phyloP scores from a whole-genome alignment of 2,797 vertebrate species.

The Buphagus erythrorhynchus region DNA sequence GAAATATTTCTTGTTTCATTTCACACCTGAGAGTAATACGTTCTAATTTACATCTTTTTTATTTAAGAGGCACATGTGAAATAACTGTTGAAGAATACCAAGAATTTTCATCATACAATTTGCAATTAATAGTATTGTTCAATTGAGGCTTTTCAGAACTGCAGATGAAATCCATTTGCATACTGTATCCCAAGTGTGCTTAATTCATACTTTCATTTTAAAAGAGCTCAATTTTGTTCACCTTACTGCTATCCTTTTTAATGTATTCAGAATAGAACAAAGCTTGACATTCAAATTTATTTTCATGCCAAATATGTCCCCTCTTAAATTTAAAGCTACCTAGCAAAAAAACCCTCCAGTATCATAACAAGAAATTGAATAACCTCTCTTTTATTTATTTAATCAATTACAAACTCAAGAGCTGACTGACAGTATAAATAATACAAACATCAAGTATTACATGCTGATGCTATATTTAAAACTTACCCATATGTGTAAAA shows the following conservation, averaged over 20 bases:
- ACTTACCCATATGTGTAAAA: neutral
- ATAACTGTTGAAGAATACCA: slow-evolving; percentile 46
- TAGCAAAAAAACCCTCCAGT: neutral
- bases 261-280: slow-evolving; percentile 39
- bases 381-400: neutral
- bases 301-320: neutral
- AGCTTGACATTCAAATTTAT: neutral
- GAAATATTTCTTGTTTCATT: slow-evolving; percentile 56
- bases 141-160: slow-evolving; percentile 41
- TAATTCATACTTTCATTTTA: slow-evolving; percentile 54
- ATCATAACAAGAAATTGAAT: neutral
- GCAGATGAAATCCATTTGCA: slow-evolving; percentile 62
- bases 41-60: slow-evolving; percentile 44
- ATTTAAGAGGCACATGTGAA: slow-evolving; percentile 55
- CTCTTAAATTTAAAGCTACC: slow-evolving; percentile 29
- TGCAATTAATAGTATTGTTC: slow-evolving; percentile 50
- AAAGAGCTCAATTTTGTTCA: slow-evolving; percentile 37
- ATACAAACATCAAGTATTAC: slow-evolving; percentile 1
- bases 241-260: slow-evolving; percentile 50
- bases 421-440: neutral
- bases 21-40: slow-evolving; percentile 40
- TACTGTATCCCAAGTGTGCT: slow-evolving; percentile 53
- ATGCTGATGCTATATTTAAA: slow-evolving; percentile 34
- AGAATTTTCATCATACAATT: slow-evolving; percentile 44
- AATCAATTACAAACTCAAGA: slow-evolving; percentile 13